Evolutionary conservation across 2,888 invertebrate genomes (phyloP), one percentile per base, ranked within the genome.

Genomic region (Heliconius hortense): DNA sequence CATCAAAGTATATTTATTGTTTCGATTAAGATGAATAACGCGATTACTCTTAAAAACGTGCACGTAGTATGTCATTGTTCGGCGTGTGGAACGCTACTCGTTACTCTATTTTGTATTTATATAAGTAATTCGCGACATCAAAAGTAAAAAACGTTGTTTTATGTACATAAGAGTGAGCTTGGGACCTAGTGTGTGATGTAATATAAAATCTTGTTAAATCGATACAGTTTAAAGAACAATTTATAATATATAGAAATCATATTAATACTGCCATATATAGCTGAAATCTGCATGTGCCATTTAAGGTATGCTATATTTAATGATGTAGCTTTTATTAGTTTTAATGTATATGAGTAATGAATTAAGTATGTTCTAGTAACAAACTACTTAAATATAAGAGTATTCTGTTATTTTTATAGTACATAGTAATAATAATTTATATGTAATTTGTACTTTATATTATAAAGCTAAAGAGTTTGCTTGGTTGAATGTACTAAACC

Each of bases 11-110:
- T 79, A 77, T 79, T 76, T 77, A 75, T 74, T 78, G 74, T 80
- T 80, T 76, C 68, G 60, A 69, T 66, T 79, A 78, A 78, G 75
- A 80, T 82, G 80, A 83, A 79, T 82, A 83, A 82, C 79, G 67
- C 77, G 68, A 75, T 72, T 76, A 72, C 43, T 67, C 72, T 66
- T 60, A n/a, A 67, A 60, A 73, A 66, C 73, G 62, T 62, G 60
- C 59, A 60, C 24, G 76, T 78, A 75, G 60, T 26, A 53, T 18
- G 39, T 60, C 60, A 62, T 60, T 43, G 71, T 62, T 71, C 60
- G 60, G 24, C 63, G 70, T 72, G 62, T 74, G 67, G 60, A 64
- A 77, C 75, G 70, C 43, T 35, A 26, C n/a, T 71, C 43, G 71
- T 8, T 35, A 26, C 43, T 60, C 60, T 53, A 31, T 31, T 62